Percentiles rank a stretch among this genome's conserved stretches.
phyloP scores from a whole-genome alignment of 1,140 invertebrate genomes.

The Drosophila erecta region DNA sequence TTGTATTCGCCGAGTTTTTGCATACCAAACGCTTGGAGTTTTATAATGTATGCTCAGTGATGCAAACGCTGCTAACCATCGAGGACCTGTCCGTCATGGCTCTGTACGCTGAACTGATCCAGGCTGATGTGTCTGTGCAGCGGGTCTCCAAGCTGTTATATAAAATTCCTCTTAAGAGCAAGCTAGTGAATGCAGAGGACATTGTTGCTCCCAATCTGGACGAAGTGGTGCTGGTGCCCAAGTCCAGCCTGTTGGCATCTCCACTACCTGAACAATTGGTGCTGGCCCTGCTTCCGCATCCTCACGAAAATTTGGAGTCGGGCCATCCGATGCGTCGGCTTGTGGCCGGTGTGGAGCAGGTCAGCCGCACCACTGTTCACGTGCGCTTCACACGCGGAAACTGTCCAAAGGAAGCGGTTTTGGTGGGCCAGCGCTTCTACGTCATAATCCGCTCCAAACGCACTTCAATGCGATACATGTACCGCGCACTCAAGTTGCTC shows the following conservation, averaged over 20 bases:
- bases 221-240: conserved; percentile 69
- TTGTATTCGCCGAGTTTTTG: conserved; percentile 40
- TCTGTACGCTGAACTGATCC: conserved; percentile 43
- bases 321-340: conserved; percentile 33
- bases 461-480: conserved; percentile 49
- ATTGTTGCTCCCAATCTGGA: conserved; percentile 53
- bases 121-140: conserved; percentile 23
- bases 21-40: conserved; percentile 23
- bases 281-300: conserved; percentile 46
- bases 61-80: conserved; percentile 47
- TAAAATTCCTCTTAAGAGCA: background rate
- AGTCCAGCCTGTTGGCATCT: conserved; percentile 35
- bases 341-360: conserved; percentile 46
- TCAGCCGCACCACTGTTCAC: conserved; percentile 31
- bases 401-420: background rate
- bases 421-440: conserved; percentile 17
- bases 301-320: conserved; percentile 26
- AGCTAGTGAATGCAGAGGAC: conserved; percentile 42
- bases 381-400: conserved; percentile 24
- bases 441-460: conserved; percentile 67
- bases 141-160: conserved; percentile 7
- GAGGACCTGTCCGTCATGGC: conserved; percentile 61
- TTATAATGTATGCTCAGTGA: conserved; percentile 51
- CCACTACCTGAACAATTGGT: conserved; percentile 32
- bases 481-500: conserved; percentile 64